Conservation (phyloP, 2,888 invertebrate genomes). For the Drosophila stalkeri region DNA sequence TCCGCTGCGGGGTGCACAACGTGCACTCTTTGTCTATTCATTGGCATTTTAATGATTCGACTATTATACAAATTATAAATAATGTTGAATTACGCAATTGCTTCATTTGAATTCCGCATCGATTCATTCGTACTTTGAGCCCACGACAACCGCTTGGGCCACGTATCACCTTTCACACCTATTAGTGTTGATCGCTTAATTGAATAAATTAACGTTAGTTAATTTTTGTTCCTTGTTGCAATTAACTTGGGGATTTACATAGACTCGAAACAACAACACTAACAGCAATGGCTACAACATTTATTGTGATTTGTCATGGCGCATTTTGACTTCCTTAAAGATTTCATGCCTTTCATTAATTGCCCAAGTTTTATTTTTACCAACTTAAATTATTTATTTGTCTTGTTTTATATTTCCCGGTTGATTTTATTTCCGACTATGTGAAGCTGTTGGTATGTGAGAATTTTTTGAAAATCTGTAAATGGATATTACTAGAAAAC, state of each 20-base stretch:
- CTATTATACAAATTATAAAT: slow-evolving; percentile 9
- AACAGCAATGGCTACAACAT: neutral
- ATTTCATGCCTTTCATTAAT: slow-evolving; percentile 7
- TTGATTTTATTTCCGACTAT: neutral
- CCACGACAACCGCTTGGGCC: neutral
- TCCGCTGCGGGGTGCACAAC: slow-evolving; percentile 30
- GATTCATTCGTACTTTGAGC: slow-evolving; percentile 19
- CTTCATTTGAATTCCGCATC: slow-evolving; percentile 25
- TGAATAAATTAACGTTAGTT: slow-evolving; percentile 28
- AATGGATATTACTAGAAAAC: neutral
- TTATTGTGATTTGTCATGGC: slow-evolving; percentile 1
- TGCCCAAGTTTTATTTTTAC: neutral
- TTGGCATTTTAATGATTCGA: slow-evolving; percentile 31
- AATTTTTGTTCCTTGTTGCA: slow-evolving; percentile 19
- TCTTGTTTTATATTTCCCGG: slow-evolving; percentile 18
- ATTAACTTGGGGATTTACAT: slow-evolving; percentile 33
- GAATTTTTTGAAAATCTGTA: neutral
- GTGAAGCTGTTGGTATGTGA: neutral
- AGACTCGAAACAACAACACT: neutral
- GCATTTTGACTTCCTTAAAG: slow-evolving; percentile 15
- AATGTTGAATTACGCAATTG: slow-evolving; percentile 24
- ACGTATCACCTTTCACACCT: slow-evolving; percentile 20
- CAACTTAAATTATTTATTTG: neutral
- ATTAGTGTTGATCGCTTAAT: slow-evolving; percentile 47
- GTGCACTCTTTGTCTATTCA: slow-evolving; percentile 37